Percentiles rank a stretch among this genome's conserved stretches.
Evolutionary conservation across 1,140 invertebrate genomes (phyloP).

Genomic region (Hyles vespertilio): DNA sequence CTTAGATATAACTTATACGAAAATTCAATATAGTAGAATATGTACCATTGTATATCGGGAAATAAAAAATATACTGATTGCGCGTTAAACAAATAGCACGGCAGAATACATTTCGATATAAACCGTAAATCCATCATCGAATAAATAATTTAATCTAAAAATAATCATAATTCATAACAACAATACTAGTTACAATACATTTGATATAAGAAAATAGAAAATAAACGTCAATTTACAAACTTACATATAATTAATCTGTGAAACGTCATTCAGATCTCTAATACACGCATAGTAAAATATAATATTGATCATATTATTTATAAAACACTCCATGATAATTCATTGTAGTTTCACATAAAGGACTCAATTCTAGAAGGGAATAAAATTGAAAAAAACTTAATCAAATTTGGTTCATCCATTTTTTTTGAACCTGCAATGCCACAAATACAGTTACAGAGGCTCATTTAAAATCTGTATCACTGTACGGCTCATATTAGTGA

Average conservation of each 20-base stretch:
- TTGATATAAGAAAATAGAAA: slow-evolving; percentile 3
- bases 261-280: slow-evolving; percentile 4
- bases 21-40: background rate
- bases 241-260: slow-evolving; percentile 5
- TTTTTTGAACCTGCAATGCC: too few species aligned
- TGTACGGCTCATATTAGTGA: too few species aligned
- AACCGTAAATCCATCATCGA: slow-evolving; percentile 2
- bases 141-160: slow-evolving; percentile 7
- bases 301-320: too few species aligned
- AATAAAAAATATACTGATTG: slow-evolving; percentile 1
- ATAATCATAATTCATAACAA: slow-evolving; percentile 1
- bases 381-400: too few species aligned
- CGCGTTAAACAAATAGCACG: background rate
- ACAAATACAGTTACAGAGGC: too few species aligned
- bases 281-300: background rate
- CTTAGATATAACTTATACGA: slow-evolving; percentile 13
- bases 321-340: too few species aligned
- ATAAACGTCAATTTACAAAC: slow-evolving; percentile 1
- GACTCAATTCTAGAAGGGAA: too few species aligned
- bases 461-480: too few species aligned
- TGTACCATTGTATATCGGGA: background rate
- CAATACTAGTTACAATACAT: background rate
- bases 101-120: slow-evolving; percentile 1
- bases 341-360: too few species aligned
- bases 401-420: too few species aligned